A percentile compares a stretch with the other conserved stretches of the same genome.
phyloP scores from a whole-genome alignment of 2,797 vertebrate genomes.

The Mastacembelus armatus region DNA sequence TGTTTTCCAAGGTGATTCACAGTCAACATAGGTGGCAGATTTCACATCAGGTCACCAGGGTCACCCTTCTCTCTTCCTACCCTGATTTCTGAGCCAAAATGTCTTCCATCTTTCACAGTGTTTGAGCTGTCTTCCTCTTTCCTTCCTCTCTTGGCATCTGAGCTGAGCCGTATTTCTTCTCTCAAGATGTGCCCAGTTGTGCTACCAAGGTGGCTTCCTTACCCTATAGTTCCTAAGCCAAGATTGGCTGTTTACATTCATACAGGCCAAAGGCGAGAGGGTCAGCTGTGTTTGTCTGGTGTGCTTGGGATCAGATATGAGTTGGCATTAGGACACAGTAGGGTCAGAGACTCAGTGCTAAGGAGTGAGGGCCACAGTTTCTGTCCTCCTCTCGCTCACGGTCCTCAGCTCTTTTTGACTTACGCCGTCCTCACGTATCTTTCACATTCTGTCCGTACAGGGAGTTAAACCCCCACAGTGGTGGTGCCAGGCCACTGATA shows the following conservation, averaged over 20 bases:
- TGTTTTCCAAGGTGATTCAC: conserved; percentile 55
- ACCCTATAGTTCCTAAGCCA: conserved; percentile 53
- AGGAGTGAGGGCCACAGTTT: conserved; percentile 15
- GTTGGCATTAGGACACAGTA: conserved; percentile 39
- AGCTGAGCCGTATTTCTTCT: conserved; percentile 19
- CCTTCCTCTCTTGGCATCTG: conserved; percentile 64
- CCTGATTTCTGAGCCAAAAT: conserved; percentile 54
- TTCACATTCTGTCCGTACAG: neutral
- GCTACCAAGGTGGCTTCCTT: conserved; percentile 49
- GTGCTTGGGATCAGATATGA: conserved; percentile 49
- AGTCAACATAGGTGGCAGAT: conserved; percentile 37
- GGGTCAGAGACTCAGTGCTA: conserved; percentile 47
- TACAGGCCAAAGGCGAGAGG: conserved; percentile 69
- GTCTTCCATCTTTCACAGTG: conserved; percentile 56
- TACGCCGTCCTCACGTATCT: conserved; percentile 2
- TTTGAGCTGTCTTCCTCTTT: conserved; percentile 70
- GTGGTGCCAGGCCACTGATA: conserved; percentile 14
- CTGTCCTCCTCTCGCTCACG: conserved; percentile 25
- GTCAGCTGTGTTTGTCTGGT: conserved; percentile 47
- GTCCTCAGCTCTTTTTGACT: conserved; percentile 24
- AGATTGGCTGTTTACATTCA: conserved; percentile 69
- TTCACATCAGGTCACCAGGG: conserved; percentile 46
- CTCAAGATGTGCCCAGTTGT: conserved; percentile 34
- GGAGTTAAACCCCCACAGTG: neutral
- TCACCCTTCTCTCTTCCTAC: conserved; percentile 60